Percentiles rank a stretch among this genome's conserved stretches.
Conservation (phyloP, 2,888 invertebrate genomes). For the Diadegma fenestrale region DNA sequence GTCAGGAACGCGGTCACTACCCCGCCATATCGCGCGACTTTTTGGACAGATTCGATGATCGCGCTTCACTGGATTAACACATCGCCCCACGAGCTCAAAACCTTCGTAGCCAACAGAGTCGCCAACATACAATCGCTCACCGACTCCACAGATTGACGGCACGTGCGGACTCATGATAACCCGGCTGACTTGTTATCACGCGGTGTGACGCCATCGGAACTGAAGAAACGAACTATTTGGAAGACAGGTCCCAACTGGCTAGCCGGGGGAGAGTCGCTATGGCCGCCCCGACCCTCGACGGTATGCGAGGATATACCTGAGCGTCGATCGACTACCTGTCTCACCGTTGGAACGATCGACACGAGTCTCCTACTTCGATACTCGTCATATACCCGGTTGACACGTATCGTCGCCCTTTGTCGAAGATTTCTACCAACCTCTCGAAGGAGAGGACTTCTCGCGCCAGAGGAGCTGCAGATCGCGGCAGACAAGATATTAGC, state of each 20-base stretch:
- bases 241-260: neutral
- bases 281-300: neutral
- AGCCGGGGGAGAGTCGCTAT: slow-evolving; percentile 4
- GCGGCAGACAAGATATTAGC: neutral
- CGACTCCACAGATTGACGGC: neutral
- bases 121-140: neutral
- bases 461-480: neutral
- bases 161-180: slow-evolving; percentile 15
- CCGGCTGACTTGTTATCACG: slow-evolving; percentile 19
- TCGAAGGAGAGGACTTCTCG: neutral
- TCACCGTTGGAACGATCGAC: neutral
- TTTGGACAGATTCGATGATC: slow-evolving; percentile 17
- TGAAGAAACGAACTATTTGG: neutral
- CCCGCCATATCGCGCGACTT: neutral
- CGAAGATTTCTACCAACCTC: neutral
- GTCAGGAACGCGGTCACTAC: neutral
- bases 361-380: neutral
- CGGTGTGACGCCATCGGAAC: neutral
- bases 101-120: slow-evolving; percentile 14
- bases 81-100: neutral
- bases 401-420: neutral
- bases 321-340: neutral
- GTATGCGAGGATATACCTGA: neutral
- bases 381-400: neutral
- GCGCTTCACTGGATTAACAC: slow-evolving; percentile 13